Evolutionary conservation across 37 sponge, comb jelly and placozoan species (phyloP), one percentile per base, ranked within the genome.

Genomic region (Eunapius fragilis): DNA sequence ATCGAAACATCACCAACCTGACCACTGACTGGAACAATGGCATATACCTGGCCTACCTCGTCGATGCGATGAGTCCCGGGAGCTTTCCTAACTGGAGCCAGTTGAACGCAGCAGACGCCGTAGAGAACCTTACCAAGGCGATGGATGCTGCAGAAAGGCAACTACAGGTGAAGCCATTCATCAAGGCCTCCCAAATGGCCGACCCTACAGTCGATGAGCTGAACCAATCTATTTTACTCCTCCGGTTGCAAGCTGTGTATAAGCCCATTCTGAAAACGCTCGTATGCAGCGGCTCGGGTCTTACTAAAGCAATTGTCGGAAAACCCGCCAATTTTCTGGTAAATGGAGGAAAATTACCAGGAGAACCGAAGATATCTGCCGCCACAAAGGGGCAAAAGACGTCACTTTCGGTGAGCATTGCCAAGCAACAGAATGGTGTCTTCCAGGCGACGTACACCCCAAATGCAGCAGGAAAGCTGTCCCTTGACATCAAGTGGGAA

Each of bases 11-110:
- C 84, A 87, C 75, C 37, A 97, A 97, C 72, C 82, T 94, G 84
- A 79, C 82, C 24, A 88, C 88, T 0, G 97, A 97, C 58, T 97
- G 97, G 97, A 94, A 92, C 80, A 87, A 87, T 32, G 95, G 95
- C 3, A 80, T 94, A 23, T 89, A 87, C 37, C 86, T 97, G 36
- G 88, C 92, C 17, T 92, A 90, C 75, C 91, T 97, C 35, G 47
- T 94, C 14, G 87, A 97, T 72, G 48, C 88, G 9, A 77, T 94
- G 25, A 77, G 68, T 41, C 94, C 94, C 31, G 90, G 89, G 0
- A 76, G 80, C n/a, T 84, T 90, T 67, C 88, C 97, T 0, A 82
- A 94, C 31, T 90, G 92, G 32, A 14, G 50, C 23, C 74, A 81
- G 10, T 79, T 97, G 67, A 88, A 89, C 72, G 89, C 93, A 4